These are phyloP conservation scores for Drosophila asahinai DNA, from an alignment of 1,140 invertebrate species.

Conservation along the genomic window DNA sequence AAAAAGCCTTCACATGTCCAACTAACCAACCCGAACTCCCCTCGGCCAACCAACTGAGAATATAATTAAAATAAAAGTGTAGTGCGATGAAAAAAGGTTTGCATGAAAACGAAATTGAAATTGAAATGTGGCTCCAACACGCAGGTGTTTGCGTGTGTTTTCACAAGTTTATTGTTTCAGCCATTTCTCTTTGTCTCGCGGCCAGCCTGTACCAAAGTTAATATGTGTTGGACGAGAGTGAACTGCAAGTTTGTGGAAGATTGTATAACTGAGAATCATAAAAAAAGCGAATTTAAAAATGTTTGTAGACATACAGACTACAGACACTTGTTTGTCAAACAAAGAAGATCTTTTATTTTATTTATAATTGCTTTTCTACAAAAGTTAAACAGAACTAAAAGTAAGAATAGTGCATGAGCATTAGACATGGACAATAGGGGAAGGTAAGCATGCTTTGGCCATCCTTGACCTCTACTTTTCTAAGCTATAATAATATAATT, in stretches of 20 bases:
- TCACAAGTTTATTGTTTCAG: conserved; percentile 26
- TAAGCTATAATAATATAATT: too few species aligned
- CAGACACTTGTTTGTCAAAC: neutral
- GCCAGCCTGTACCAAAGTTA: neutral
- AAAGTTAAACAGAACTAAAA: too few species aligned
- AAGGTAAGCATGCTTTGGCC: too few species aligned
- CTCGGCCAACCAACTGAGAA: conserved; percentile 22
- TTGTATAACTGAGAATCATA: conserved; percentile 10
- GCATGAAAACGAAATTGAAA: conserved; percentile 46
- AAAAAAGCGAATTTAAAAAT: neutral
- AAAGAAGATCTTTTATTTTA: too few species aligned
- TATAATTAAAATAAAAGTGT: conserved; percentile 49
- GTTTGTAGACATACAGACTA: neutral
- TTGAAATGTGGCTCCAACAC: conserved; percentile 54
- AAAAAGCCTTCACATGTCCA: conserved; percentile 33
- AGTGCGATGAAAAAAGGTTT: conserved; percentile 5
- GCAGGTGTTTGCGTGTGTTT: conserved; percentile 50
- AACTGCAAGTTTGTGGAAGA: conserved; percentile 17
- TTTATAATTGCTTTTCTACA: too few species aligned
- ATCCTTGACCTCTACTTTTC: too few species aligned
- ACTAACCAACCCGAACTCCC: conserved; percentile 9
- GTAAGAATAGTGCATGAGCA: too few species aligned
- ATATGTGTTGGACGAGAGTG: conserved; percentile 8
- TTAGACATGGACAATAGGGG: too few species aligned
- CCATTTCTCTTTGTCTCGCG: conserved; percentile 10